Percentiles rank a stretch among this genome's conserved stretches.
Conservation (phyloP, 2,888 invertebrate genomes). For the Dicyrtoma fusca region DNA sequence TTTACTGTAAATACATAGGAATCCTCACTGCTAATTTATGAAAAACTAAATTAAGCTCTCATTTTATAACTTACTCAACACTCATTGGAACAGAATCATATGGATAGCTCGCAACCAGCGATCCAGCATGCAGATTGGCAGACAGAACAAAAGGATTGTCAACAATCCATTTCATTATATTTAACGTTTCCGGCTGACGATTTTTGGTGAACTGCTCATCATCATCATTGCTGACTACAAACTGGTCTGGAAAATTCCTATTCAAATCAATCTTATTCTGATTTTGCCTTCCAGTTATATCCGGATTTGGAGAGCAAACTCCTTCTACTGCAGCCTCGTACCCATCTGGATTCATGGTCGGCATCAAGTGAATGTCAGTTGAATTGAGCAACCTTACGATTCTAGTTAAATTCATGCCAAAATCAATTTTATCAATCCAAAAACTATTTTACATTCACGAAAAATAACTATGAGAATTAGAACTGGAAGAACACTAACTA, state of each 20-base stretch:
- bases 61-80: constrained; percentile 32
- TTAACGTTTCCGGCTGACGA: constrained; percentile 83
- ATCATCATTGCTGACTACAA: constrained; percentile 63
- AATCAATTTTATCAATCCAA: too few relatives aligned
- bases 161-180: constrained; percentile 86
- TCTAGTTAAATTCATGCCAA: too few relatives aligned
- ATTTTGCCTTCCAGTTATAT: constrained; percentile 77
- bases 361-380: constrained; percentile 94
- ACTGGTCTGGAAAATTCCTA: constrained; percentile 91
- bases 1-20: neutral
- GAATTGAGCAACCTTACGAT: constrained; percentile 77
- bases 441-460: too few relatives aligned
- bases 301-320: constrained; percentile 70
- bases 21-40: neutral
- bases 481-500: too few relatives aligned
- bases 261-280: constrained; percentile 82
- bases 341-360: constrained; percentile 97
- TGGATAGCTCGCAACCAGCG: constrained; percentile 97
- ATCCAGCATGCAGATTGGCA: constrained; percentile 94
- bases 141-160: constrained; percentile 88
- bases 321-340: constrained; percentile 86
- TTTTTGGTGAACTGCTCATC: constrained; percentile 60
- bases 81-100: constrained; percentile 67
- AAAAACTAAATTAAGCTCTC: neutral
- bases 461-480: too few relatives aligned